Conservation (phyloP, 2,797 vertebrate genomes). For the Lagorchestes hirsutus region DNA sequence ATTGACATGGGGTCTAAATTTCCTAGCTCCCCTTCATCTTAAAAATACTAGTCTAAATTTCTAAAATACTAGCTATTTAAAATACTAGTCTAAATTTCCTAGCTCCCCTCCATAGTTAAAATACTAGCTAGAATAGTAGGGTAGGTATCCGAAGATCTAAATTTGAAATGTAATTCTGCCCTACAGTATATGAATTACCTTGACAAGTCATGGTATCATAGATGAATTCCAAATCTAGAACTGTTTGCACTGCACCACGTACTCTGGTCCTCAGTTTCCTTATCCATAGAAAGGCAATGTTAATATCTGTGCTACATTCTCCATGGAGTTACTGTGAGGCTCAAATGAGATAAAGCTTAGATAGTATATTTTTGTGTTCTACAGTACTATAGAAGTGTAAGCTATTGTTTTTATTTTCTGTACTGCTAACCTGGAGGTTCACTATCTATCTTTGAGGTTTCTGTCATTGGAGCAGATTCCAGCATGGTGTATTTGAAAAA, state of each 20-base stretch:
- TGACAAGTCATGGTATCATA: background rate
- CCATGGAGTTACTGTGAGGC: background rate
- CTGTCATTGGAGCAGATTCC: background rate
- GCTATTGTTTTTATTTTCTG: background rate
- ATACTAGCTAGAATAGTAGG: background rate
- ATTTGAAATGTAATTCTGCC: background rate
- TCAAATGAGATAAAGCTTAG: background rate
- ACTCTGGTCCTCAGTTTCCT: background rate
- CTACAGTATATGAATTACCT: background rate
- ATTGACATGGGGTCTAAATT: constrained; percentile 43
- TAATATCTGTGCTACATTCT: background rate
- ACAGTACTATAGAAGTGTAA: background rate
- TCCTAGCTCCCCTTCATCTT: background rate
- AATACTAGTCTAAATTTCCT: too few relatives aligned
- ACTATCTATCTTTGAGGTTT: background rate
- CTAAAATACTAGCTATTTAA: background rate
- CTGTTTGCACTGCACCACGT: background rate
- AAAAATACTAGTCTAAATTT: background rate
- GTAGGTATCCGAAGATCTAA: background rate
- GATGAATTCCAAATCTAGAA: background rate
- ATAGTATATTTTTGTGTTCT: background rate
- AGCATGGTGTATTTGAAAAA: background rate
- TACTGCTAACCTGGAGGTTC: background rate
- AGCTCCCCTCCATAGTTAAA: background rate
- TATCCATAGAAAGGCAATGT: background rate